Percentiles rank a stretch among this genome's conserved stretches.
These are phyloP conservation scores for Siderastrea siderea DNA, from an alignment of 92 coral and sea anemone species.

Conservation along the genomic window DNA sequence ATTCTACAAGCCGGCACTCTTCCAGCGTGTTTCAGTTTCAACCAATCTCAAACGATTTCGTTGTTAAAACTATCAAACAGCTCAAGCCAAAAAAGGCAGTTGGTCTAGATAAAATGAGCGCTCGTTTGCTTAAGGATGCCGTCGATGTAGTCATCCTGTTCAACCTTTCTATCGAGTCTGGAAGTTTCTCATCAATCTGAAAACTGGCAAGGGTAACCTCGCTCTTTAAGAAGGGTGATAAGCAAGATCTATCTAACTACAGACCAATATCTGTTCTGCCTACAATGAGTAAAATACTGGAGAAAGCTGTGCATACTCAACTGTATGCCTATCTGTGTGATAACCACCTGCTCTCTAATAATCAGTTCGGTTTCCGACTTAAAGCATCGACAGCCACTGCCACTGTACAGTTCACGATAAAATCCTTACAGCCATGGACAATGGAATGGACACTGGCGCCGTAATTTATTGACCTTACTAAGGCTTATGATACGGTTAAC, in stretches of 20 bases:
- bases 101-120: conserved; percentile 36
- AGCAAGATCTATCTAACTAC: conserved; percentile 41
- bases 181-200: conserved; percentile 35
- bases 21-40: conserved; percentile 40
- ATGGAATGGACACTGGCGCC: conserved; percentile 23
- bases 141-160: background rate
- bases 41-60: conserved; percentile 20
- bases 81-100: conserved; percentile 34
- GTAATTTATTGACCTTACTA: conserved; percentile 28
- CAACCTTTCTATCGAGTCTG: conserved; percentile 14
- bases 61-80: conserved; percentile 30
- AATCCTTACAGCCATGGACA: conserved; percentile 29
- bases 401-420: conserved; percentile 39
- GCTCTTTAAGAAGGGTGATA: conserved; percentile 27
- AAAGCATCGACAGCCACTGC: conserved; percentile 53
- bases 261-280: conserved; percentile 37
- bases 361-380: conserved; percentile 45
- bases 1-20: background rate
- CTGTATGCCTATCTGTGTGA: conserved; percentile 1
- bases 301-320: conserved; percentile 13
- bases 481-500: conserved; percentile 35
- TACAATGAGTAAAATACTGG: background rate
- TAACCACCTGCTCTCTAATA: conserved; percentile 18
- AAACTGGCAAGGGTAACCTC: conserved; percentile 27
- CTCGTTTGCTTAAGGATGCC: background rate